phyloP scores from a whole-genome alignment of 2,888 invertebrate species.

The Pomacea canaliculata region DNA sequence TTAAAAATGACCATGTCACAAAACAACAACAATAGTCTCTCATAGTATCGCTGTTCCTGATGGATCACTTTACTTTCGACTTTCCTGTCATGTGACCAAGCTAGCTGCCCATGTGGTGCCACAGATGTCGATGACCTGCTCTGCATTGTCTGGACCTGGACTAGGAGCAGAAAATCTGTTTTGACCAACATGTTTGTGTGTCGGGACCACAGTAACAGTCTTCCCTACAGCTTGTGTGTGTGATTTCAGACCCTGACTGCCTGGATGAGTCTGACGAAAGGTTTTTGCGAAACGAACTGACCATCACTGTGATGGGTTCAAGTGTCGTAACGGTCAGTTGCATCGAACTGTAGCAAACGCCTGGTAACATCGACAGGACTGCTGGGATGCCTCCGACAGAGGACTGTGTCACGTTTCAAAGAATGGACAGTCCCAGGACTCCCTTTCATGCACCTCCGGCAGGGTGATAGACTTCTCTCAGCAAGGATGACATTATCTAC shows the following conservation, averaged over 20 bases:
- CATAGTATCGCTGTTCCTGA: background rate
- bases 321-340: constrained; percentile 48
- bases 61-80: constrained; percentile 7
- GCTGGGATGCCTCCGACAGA: constrained; percentile 57
- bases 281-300: constrained; percentile 1
- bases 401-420: constrained; percentile 12
- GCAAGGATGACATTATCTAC: no score
- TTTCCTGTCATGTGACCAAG: constrained; percentile 12
- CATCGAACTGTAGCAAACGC: constrained; percentile 41
- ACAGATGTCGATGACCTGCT: background rate
- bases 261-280: constrained; percentile 4
- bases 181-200: constrained; percentile 1
- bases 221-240: constrained; percentile 11
- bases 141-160: background rate
- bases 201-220: background rate
- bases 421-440: background rate
- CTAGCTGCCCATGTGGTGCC: background rate
- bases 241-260: constrained; percentile 9
- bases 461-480: no score
- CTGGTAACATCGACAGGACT: constrained; percentile 51
- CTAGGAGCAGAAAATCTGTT: no score
- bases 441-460: no score
- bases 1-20: no score
- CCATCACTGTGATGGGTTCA: constrained; percentile 44
- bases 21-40: no score